Base-by-base conservation (phyloP, 2,888 invertebrate species). In the Trissoscelio sp. region DNA sequence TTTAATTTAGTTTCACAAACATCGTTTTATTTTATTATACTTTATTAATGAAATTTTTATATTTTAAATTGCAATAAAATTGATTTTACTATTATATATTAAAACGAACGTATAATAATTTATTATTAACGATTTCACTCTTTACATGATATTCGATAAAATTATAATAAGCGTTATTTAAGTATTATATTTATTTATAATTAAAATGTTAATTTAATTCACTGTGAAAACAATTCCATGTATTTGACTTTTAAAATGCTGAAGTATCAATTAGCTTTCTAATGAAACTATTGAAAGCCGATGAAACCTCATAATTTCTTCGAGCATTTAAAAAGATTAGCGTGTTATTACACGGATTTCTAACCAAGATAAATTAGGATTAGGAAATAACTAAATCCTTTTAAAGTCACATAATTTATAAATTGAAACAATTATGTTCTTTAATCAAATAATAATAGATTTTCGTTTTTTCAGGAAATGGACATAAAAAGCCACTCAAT, bases 401-500 rank as follows among this genome's bases (percentile, higher is more conserved):
- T 48, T 16, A 12, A 42, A 14, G 4, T 12, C 12, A 58, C n/a
- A 20, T 24, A 12, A 16, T 24, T 42, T 24, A 28, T 24, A 7
- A 24, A 62, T 46, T 28, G 11, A 48, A 39, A 53, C 12, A 66
- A 18, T 22, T n/a, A 31, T 18, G 70, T 34, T 37, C 12, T 46
- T 18, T 37, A 16, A 14, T 11, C 2, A 9, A 34, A 34, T 34
- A 34, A 24, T 4, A 24, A 24, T 24, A 6, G 6, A 24, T 24
- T 24, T 4, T 24, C 6, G 6, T 28, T 2, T 28, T 87, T 88
- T 51, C 82, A 88, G 87, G 80, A 82, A 87, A 85, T 69, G 85
- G 87, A 88, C 86, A 86, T 85, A 74, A 77, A 60, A 70, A 82
- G 83, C 75, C 80, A 82, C 75, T 86, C 74, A 78, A 79, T 60